Evolutionary conservation across 2,113 vertebrate species (phyloP), one percentile per base, ranked within the genome.

Genomic region (Sisor rabdophorus): DNA sequence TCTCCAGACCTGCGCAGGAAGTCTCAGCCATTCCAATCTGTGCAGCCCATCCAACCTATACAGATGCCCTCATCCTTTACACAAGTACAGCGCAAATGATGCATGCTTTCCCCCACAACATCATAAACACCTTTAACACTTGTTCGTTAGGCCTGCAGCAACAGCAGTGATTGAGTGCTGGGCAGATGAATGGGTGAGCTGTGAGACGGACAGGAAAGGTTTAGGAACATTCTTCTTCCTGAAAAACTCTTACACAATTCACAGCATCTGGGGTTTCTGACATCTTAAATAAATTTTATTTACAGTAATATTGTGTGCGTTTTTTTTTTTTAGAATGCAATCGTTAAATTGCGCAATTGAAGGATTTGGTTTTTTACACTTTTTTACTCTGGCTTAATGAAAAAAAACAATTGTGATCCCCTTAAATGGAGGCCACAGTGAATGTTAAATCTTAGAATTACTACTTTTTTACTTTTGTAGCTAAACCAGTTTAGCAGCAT

Each of bases 51-150:
- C 73, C 95, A 94, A 86, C 93, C 95, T 78, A 91, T 96, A 83
- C 94, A 97, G 85, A 90, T 95, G 89, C 93, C 96, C 68, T 84
- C 89, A 0, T 83, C 95, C 30, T 98, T 99, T 86, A 93, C 93
- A 86, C 90, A 94, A 32, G 93, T 94, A n/a, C 95, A 96, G 79
- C 94, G 97, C 82, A 99, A 99, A 86, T 98, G 91, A 96, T 36
- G 13, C 17, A 26, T 40, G 20, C 55, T 19, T n/a, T 60, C 26
- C 24, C 8, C 24, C 40, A 67, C 3, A 44, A 11, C 40, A 63
- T 64, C 71, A 61, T 61, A 56, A 50, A 53, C 60, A 54, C 55
- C 28, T 78, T 70, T 76, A 36, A 67, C 47, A 73, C 68, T 72
- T 80, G 80, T 83, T 83, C 80, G 74, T 78, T 44, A 53, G 71